A percentile compares a stretch with the other conserved stretches of the same genome.
Evolutionary conservation across 2,113 vertebrate species (phyloP).

Genomic region (Albula goreensis): DNA sequence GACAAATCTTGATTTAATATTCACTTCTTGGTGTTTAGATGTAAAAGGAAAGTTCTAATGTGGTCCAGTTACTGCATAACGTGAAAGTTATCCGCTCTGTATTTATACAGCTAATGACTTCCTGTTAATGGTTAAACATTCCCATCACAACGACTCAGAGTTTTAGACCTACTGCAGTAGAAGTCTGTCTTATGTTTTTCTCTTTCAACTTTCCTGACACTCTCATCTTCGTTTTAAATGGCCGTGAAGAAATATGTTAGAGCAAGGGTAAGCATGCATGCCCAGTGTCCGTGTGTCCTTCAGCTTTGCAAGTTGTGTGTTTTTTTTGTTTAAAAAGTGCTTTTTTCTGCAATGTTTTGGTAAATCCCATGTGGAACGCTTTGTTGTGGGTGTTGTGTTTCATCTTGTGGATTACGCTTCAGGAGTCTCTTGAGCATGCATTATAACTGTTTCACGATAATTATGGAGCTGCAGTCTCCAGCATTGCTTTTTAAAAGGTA

Average conservation of each 20-base stretch:
- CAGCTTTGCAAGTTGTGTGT: neutral
- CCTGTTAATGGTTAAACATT: neutral
- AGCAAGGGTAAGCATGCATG: conserved; percentile 75
- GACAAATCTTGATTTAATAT: neutral
- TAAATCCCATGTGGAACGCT: neutral
- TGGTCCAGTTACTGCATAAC: too few relatives aligned
- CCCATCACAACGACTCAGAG: neutral
- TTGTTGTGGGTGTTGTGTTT: neutral
- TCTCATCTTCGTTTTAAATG: conserved; percentile 67
- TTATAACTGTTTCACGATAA: neutral
- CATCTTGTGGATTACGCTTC: neutral
- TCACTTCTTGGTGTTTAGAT: neutral
- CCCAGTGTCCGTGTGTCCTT: neutral
- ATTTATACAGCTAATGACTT: neutral
- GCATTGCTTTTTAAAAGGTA: neutral
- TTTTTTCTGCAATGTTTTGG: neutral
- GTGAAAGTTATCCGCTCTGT: neutral
- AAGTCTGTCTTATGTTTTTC: conserved; percentile 27
- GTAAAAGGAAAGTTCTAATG: too few relatives aligned
- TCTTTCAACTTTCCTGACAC: conserved; percentile 28
- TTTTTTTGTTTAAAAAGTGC: neutral
- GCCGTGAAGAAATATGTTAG: conserved; percentile 84
- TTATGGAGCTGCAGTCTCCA: neutral
- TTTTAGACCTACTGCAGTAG: neutral
- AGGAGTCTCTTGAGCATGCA: neutral